Evolutionary conservation across 2,797 vertebrate species (phyloP), one percentile per base, ranked within the genome.

Genomic region (Toxotes lorentzi): DNA sequence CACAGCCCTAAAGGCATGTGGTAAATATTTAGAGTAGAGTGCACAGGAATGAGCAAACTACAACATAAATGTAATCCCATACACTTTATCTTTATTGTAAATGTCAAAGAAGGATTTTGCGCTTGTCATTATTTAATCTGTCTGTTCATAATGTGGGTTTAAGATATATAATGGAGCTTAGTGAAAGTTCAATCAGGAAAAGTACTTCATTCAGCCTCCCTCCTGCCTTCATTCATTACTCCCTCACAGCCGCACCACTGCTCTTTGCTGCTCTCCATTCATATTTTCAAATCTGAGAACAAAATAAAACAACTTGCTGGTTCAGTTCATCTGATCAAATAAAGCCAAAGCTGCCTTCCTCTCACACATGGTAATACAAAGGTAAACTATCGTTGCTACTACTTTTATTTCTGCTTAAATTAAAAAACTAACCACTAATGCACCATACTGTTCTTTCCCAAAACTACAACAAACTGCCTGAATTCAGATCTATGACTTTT

Each of bases 81-180:
- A 57, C 19, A 60, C 59, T 78, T 60, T n/a, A n/a, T 61, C 32
- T 79, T 73, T 70, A 67, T 59, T 70, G 64, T 24, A 10, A 43
- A 35, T 38, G 48, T 58, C 9, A 47, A 87, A 75, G 54, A 43
- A 9, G 83, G 66, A 66, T 66, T 69, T 75, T 23, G 7, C 19
- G 27, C 17, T 54, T 5, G 41, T 17, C 56, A 58, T 58, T 69
- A 54, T 81, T 70, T 75, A 70, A 84, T 82, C 78, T 54, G 38
- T 45, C 27, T 50, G 53, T 35, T 61, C 50, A 8, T 65, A 70
- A 88, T 35, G 80, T 85, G 59, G 72, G 75, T 30, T 85, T 78
- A 85, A 78, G 79, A 82, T 73, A 69, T 72, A 85, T 87, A 78
- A 79, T 38, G 32, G 73, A 50, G 83, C 68, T 87, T 72, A 81